A percentile compares a stretch with the other conserved stretches of the same genome.
Conservation (phyloP, 2,888 invertebrate genomes). For the Ornithoptera alexandrae region DNA sequence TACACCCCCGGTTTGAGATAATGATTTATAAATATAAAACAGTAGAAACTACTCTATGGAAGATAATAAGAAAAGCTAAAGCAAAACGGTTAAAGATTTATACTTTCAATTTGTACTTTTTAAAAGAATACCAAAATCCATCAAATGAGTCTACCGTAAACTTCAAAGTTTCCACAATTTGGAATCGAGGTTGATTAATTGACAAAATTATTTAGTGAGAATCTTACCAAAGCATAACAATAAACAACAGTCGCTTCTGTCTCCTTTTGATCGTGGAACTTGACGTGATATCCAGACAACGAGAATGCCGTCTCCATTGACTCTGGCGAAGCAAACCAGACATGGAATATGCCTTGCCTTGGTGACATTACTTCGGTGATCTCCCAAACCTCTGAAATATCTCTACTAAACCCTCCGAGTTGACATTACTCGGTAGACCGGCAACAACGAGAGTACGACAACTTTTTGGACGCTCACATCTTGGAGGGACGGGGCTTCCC, state of each 20-base stretch:
- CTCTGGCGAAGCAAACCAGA: constrained; percentile 89
- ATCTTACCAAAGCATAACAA: constrained; percentile 86
- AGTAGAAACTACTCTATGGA: no score
- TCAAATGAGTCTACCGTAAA: no score
- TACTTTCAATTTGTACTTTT: no score
- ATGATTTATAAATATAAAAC: no score
- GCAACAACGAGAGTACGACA: constrained; percentile 96
- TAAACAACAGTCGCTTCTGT: constrained; percentile 89
- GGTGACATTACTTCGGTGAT: constrained; percentile 82
- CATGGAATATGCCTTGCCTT: constrained; percentile 94
- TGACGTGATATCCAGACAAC: constrained; percentile 88
- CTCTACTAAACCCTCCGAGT: constrained; percentile 89
- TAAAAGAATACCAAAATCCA: no score
- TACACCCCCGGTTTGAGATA: no score
- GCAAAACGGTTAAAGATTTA: no score
- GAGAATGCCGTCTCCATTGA: constrained; percentile 92
- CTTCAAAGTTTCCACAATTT: no score
- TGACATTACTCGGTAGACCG: constrained; percentile 91
- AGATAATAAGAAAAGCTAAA: no score
- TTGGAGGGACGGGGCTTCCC: constrained; percentile 87
- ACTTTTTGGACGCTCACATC: constrained; percentile 91
- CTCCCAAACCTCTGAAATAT: constrained; percentile 88
- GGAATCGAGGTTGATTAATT: no score
- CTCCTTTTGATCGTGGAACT: constrained; percentile 85
- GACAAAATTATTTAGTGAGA: no score